Base-by-base conservation (phyloP, 2,888 invertebrate genomes). In the Melipona beecheii region DNA sequence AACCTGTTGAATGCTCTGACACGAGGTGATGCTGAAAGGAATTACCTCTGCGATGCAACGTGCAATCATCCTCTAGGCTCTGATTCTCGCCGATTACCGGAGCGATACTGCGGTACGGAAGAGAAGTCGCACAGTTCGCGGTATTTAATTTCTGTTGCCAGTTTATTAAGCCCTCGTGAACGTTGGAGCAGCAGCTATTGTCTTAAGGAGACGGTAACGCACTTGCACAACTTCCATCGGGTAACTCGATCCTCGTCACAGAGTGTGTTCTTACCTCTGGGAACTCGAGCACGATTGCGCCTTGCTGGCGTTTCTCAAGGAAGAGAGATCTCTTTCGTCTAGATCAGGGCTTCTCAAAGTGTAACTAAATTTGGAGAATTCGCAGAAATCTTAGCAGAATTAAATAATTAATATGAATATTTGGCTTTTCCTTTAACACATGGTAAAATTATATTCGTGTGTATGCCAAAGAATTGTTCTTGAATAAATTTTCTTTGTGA, bases 221-320 rank as follows among this genome's bases (percentile, higher is more conserved):
- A 82, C 82, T 84, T 84, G 78, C 84, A 78, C 74, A 84, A 84
- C 82, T 66, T 74, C 52, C 65, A 73, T 19, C 49, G 27, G 52
- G 83, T 66, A 77, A 84, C 81, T 78, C 62, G 74, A 84, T 71
- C 83, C 50, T 31, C 19, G 68, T 69, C 43, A 24, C 36, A 27
- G 24, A 36, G 49, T 36, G 60, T 83, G 60, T 81, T 76, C 72
- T 24, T 71, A 27, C 54, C 70, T 71, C 36, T 81, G 83, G 71
- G 81, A 83, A 83, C 75, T 81, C 66, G 66, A 36, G 49, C 69
- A 56, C 49, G n/a, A 52, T 66, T 56, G 50, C 58, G 31, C 31
- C 31, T 31, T 4, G 31, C 31, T 31, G n/a, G 15, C 49, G 62
- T 69, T 78, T 75, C 72, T 66, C 81, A 69, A 27, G 70, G 58